Conservation (phyloP, 2,113 vertebrate genomes). For the Myotis lucifugus region DNA sequence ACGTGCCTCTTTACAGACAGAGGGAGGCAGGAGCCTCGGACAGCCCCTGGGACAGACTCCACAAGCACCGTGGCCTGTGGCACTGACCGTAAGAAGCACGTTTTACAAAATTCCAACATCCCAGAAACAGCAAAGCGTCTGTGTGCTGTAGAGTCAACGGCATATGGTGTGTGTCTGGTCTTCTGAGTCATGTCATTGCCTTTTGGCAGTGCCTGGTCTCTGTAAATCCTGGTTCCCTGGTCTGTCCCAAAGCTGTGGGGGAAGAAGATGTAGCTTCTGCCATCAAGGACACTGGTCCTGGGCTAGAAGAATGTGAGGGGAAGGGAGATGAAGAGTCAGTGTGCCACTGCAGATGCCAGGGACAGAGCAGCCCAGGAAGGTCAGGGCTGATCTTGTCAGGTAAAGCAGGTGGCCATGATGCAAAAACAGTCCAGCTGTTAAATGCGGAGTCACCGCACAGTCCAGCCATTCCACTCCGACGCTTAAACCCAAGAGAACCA, state of each 20-base stretch:
- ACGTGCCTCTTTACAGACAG: not conserved
- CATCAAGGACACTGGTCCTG: not conserved
- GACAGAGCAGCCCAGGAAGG: not conserved
- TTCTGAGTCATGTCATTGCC: not conserved
- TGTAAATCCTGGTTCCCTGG: not conserved
- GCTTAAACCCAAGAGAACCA: no score
- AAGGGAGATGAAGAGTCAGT: not conserved
- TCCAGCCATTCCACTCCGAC: not conserved
- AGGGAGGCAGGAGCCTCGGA: not conserved
- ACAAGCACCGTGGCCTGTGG: not conserved
- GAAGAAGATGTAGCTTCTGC: not conserved
- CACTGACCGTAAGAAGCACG: not conserved
- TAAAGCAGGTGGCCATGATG: not conserved
- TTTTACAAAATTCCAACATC: not conserved
- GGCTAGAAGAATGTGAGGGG: not conserved
- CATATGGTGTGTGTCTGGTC: no score
- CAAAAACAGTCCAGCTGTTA: accelerated
- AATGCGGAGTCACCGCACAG: accelerated
- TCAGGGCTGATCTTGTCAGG: not conserved
- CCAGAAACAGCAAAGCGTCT: not conserved
- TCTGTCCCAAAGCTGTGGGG: not conserved
- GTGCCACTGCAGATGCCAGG: not conserved
- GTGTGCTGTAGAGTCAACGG: not conserved
- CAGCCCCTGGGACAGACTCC: not conserved
- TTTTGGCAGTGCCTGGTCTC: not conserved